Evolutionary conservation across 1,140 invertebrate genomes (phyloP).

Genomic region (Zaprionus kolodkinae): DNA sequence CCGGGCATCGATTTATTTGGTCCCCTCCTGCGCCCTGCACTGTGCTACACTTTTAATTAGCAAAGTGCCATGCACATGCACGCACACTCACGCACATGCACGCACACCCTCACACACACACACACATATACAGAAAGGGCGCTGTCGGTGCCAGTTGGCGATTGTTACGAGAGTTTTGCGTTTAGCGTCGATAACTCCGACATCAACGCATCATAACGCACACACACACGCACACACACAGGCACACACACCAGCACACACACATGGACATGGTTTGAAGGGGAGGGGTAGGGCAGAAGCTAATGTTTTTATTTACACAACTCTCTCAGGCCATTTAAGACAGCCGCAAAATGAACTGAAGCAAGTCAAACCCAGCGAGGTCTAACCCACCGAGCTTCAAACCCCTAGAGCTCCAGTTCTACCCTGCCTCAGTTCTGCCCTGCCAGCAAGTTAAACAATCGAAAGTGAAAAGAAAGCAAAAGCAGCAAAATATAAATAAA

Average conservation of each 20-base stretch:
- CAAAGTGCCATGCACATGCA: slow-evolving; percentile 81
- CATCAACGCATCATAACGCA: slow-evolving; percentile 26
- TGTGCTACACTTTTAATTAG: slow-evolving; percentile 80
- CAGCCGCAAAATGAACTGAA: slow-evolving; percentile 75
- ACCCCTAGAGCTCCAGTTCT: too few species aligned
- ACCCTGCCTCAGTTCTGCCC: too few species aligned
- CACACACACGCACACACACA: slow-evolving; percentile 5
- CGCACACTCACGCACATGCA: slow-evolving; percentile 45
- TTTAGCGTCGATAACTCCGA: slow-evolving; percentile 36
- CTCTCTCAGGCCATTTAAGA: slow-evolving; percentile 64
- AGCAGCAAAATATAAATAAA: slow-evolving; percentile 15
- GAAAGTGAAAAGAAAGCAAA: slow-evolving; percentile 39
- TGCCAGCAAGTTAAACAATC: slow-evolving; percentile 19
- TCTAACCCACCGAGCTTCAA: not conserved
- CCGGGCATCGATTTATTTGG: slow-evolving; percentile 78
- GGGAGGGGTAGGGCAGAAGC: not conserved
- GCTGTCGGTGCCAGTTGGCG: slow-evolving; percentile 34
- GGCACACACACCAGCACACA: not conserved
- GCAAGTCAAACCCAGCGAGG: not conserved
- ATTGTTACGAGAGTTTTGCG: slow-evolving; percentile 33
- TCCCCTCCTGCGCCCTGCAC: slow-evolving; percentile 47
- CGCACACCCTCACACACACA: slow-evolving; percentile 7
- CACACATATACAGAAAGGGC: not conserved
- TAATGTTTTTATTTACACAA: slow-evolving; percentile 76
- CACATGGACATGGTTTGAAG: too few species aligned